Percentiles rank a stretch among this genome's conserved stretches.
Evolutionary conservation across 1,140 invertebrate genomes (phyloP).

Genomic region (Parapsyche elsis): DNA sequence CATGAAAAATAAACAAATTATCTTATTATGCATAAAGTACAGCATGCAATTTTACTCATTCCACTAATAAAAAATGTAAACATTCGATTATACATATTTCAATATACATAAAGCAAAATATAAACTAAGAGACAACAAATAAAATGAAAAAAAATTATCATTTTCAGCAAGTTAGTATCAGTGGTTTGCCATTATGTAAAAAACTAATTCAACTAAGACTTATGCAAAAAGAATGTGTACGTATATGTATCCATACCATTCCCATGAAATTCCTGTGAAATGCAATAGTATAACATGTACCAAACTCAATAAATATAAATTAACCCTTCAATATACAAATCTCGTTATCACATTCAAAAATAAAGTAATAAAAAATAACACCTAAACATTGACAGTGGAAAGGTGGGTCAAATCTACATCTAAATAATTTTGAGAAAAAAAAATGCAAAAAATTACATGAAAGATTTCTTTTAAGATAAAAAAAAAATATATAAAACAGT

Average conservation of each 20-base stretch:
- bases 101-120: too few relatives aligned
- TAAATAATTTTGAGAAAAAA: not conserved
- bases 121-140: too few relatives aligned
- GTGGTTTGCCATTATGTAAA: too few relatives aligned
- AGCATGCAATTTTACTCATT: too few relatives aligned
- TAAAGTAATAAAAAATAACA: not conserved
- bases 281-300: not conserved
- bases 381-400: not conserved
- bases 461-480: not conserved
- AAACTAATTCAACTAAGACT: too few relatives aligned
- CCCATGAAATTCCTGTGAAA: constrained; percentile 2
- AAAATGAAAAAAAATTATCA: too few relatives aligned
- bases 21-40: too few relatives aligned
- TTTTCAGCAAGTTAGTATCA: too few relatives aligned
- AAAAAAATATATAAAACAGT: not conserved
- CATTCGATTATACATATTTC: too few relatives aligned
- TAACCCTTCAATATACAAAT: too few relatives aligned
- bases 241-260: constrained; percentile 9
- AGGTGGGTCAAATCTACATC: not conserved
- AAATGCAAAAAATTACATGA: not conserved
- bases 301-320: not conserved
- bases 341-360: not conserved
- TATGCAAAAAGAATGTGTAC: not conserved
- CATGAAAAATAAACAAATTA: too few relatives aligned
- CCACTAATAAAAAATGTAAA: too few relatives aligned